Conservation (phyloP, 2,888 invertebrate species). For the Anthophora plumipes region DNA sequence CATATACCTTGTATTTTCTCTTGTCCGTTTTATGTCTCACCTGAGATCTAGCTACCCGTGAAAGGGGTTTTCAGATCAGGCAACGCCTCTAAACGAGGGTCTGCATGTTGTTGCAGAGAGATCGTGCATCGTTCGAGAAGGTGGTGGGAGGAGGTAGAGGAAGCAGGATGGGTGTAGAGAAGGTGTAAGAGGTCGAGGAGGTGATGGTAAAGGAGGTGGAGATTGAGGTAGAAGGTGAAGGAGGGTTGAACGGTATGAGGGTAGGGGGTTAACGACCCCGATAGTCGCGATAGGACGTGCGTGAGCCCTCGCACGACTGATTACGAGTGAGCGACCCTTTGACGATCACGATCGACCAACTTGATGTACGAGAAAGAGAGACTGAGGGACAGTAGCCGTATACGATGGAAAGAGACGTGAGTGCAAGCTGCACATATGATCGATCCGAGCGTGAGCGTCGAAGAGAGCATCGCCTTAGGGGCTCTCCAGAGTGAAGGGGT, state of each 20-base stretch:
- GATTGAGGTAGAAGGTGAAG: slow-evolving; percentile 47
- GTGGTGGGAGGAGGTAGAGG: slow-evolving; percentile 9
- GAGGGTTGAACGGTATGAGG: slow-evolving; percentile 43
- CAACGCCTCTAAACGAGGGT: slow-evolving; percentile 63
- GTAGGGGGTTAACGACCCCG: slow-evolving; percentile 77
- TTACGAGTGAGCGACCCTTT: slow-evolving; percentile 78
- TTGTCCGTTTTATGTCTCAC: slow-evolving; percentile 68
- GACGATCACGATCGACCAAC: slow-evolving; percentile 77
- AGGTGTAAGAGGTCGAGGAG: slow-evolving; percentile 15
- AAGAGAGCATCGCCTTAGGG: slow-evolving; percentile 77
- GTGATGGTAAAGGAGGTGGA: slow-evolving; percentile 55
- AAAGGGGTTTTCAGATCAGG: slow-evolving; percentile 50
- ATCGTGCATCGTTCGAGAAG: slow-evolving; percentile 30
- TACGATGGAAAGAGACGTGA: slow-evolving; percentile 45
- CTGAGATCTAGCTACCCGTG: slow-evolving; percentile 69
- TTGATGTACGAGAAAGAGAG: slow-evolving; percentile 67
- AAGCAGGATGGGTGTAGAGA: slow-evolving; percentile 23
- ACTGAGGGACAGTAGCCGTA: slow-evolving; percentile 17
- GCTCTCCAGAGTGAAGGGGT: slow-evolving; percentile 71
- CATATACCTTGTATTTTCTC: slow-evolving; percentile 61
- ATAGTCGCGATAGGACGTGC: slow-evolving; percentile 77
- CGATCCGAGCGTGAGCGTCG: slow-evolving; percentile 73
- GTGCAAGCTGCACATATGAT: slow-evolving; percentile 67
- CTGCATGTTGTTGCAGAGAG: slow-evolving; percentile 67
- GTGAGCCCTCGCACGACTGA: slow-evolving; percentile 78